A percentile compares a stretch with the other conserved stretches of the same genome.
Conservation (phyloP, 2,888 invertebrate genomes). For the Encarsia formosa region DNA sequence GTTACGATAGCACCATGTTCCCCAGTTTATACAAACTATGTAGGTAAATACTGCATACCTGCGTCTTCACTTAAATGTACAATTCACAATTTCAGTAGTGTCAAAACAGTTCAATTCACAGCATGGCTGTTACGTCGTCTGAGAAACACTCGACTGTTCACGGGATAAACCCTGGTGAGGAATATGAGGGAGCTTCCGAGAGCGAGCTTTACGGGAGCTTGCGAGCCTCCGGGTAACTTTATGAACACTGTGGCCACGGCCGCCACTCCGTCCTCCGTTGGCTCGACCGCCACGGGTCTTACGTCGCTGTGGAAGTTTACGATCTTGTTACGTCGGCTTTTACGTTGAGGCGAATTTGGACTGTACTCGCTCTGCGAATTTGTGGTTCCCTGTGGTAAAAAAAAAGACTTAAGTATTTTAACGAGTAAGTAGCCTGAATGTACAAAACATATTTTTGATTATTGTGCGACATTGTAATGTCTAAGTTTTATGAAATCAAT, state of each 20-base stretch:
- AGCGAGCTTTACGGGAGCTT: conserved; percentile 74
- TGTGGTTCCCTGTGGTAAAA: conserved; percentile 2
- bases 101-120: conserved; percentile 33
- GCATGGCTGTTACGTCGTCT: conserved; percentile 59
- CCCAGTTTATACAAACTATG: too few species aligned
- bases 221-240: conserved; percentile 79
- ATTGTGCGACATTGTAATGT: too few species aligned
- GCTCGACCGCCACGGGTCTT: conserved; percentile 85
- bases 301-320: conserved; percentile 56
- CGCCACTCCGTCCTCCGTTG: conserved; percentile 81
- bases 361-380: conserved; percentile 35
- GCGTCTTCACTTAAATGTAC: too few species aligned
- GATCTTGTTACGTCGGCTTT: conserved; percentile 41
- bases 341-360: conserved; percentile 48
- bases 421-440: too few species aligned
- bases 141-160: conserved; percentile 58
- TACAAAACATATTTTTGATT: too few species aligned
- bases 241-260: conserved; percentile 91
- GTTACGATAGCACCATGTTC: too few species aligned
- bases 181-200: conserved; percentile 77
- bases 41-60: too few species aligned
- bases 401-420: too few species aligned
- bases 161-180: conserved; percentile 61
- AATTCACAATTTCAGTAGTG: too few species aligned
- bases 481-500: too few species aligned